Conservation (phyloP, 1,140 invertebrate species). For the Yoshiicerus persimilis region DNA sequence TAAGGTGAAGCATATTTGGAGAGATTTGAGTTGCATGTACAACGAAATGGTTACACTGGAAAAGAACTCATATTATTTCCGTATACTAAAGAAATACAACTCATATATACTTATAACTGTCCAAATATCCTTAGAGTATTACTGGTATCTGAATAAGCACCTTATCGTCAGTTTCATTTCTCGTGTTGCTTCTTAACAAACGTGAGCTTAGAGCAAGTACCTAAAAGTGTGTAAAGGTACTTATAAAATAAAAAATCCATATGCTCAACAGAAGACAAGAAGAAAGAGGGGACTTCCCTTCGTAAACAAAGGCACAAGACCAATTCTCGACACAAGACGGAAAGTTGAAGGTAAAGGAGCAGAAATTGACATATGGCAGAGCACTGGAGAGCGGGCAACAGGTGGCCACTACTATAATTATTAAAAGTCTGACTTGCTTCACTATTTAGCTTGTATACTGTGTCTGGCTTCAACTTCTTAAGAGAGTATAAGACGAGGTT, state of each 20-base stretch:
- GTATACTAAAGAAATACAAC: neutral
- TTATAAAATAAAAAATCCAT: neutral
- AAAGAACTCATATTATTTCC: neutral
- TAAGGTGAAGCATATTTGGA: neutral
- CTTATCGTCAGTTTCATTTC: neutral
- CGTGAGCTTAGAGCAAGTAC: neutral
- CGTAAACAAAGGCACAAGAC: constrained; percentile 17
- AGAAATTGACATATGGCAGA: constrained; percentile 22
- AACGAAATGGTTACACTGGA: neutral
- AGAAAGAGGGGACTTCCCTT: neutral
- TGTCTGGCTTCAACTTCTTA: neutral
- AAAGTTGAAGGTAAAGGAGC: constrained; percentile 13
- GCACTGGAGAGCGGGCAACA: constrained; percentile 13
- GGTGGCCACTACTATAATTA: constrained; percentile 5
- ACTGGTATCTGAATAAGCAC: neutral
- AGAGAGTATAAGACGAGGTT: too few species aligned
- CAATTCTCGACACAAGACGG: constrained; percentile 6
- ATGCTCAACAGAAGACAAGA: neutral
- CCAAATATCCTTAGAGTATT: too few species aligned
- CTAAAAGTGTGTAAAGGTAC: neutral
- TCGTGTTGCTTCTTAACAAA: neutral
- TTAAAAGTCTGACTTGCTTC: neutral
- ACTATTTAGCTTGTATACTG: neutral
- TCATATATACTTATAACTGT: neutral
- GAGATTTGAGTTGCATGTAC: neutral